Conservation (phyloP, 2,113 vertebrate species). For the Anolis sagrei region DNA sequence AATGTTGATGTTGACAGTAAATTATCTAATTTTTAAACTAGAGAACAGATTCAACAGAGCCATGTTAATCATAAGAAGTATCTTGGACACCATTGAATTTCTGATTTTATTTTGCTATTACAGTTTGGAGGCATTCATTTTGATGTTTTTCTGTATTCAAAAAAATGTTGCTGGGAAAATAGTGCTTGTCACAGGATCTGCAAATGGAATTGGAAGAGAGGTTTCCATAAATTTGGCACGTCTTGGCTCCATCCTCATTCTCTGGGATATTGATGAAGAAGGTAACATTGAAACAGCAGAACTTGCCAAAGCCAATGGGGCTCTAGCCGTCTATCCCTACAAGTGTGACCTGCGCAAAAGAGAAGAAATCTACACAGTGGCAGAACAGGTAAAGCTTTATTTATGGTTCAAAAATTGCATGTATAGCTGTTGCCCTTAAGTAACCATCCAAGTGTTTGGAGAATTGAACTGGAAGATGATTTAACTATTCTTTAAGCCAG, state of each 20-base stretch:
- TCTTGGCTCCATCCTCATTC: constrained; percentile 78
- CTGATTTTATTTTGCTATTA: constrained; percentile 75
- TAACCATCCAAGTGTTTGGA: background rate
- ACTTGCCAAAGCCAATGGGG: constrained; percentile 71
- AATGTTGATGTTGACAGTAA: background rate
- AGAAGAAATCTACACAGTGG: constrained; percentile 83
- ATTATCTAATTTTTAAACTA: constrained; percentile 1
- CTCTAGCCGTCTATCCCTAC: constrained; percentile 76
- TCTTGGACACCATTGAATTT: constrained; percentile 75
- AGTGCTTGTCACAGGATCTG: constrained; percentile 87
- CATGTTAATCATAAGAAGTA: constrained; percentile 75
- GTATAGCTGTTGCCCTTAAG: background rate
- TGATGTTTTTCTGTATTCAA: constrained; percentile 65
- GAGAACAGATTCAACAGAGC: background rate
- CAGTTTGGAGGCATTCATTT: constrained; percentile 72
- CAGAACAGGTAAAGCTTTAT: constrained; percentile 80
- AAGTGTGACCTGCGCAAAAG: constrained; percentile 84
- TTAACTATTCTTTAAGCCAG: no score
- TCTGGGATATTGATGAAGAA: constrained; percentile 89
- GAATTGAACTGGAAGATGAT: background rate
- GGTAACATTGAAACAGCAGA: constrained; percentile 81
- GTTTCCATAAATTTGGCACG: constrained; percentile 82
- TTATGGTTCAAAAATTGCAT: background rate
- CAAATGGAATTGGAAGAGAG: constrained; percentile 85
- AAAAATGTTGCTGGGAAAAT: constrained; percentile 80